A percentile compares a stretch with the other conserved stretches of the same genome.
phyloP scores from a whole-genome alignment of 2,113 vertebrate genomes.

The Cacatua alba region DNA sequence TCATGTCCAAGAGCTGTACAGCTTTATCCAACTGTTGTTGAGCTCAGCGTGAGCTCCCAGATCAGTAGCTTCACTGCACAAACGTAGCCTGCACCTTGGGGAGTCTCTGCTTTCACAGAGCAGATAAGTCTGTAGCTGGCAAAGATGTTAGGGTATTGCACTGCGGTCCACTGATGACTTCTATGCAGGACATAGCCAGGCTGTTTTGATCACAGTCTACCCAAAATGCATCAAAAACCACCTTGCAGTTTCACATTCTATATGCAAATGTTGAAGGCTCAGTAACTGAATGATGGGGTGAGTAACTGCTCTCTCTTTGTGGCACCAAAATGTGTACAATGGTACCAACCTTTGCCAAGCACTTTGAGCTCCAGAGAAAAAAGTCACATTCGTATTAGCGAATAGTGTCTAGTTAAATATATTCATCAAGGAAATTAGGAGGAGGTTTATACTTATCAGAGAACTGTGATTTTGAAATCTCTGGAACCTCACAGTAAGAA shows the following conservation, averaged over 20 bases:
- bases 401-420: not conserved
- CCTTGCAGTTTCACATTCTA: not conserved
- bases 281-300: not conserved
- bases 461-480: not conserved
- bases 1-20: not conserved
- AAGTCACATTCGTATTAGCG: not conserved
- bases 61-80: not conserved
- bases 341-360: not conserved
- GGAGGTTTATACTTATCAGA: not conserved
- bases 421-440: not conserved
- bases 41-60: not conserved
- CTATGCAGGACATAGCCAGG: not conserved
- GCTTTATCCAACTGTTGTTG: not conserved
- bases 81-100: not conserved
- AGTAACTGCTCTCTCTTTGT: not conserved
- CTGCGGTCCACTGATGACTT: rapidly evolving
- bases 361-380: not conserved
- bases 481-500: not conserved
- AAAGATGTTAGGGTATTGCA: not conserved
- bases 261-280: not conserved
- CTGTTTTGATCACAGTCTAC: rapidly evolving
- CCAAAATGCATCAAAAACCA: not conserved
- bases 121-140: not conserved
- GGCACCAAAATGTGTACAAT: not conserved
- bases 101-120: not conserved